Base-by-base conservation (phyloP, 2,888 invertebrate genomes). In the Phymatocera aterrima region DNA sequence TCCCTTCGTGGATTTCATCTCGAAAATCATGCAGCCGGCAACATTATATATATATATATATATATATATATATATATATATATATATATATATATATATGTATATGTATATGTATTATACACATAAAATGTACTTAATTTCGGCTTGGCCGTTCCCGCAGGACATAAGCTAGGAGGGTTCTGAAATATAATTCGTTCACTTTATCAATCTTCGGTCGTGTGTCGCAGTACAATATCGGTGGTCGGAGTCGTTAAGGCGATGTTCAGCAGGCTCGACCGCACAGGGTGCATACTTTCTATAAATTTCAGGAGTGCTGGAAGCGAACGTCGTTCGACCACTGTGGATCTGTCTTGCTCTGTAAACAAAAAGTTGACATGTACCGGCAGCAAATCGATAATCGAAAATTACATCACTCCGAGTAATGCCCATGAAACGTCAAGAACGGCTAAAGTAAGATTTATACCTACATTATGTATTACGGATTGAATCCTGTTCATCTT, bases 1-100 rank as follows among this genome's bases (percentile, higher is more conserved):
- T 48, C n/a, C 46, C 70, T 48, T 48, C 34, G 70, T 72, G 18
- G 51, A 72, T 51, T 72, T 34, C 21, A 72, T 51, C 70, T 72
- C 70, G 51, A 12, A 68, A 68, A n/a, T 4, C 21, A 3, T 31
- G 64, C 21, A 65, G 40, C 31, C 10, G 31, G 31, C 28, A 24
- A n/a, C 61, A 34, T 4, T 12, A 1, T 12, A 6, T 40, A 40
- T 28, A 37, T 64, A 64, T 28, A 64, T 18, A 37, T 18, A 10
- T 10, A 8, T 46, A n/a, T 21, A 51, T 1, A 18, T 1, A 10
- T 21, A 43, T 40, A 37, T 3, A 15, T 65, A 2, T 43, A 40
- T 43, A n/a, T 28, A 24, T 68, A 65, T 2, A 21, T 15, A 5
- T 61, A n/a, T 61, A 34, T n/a, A 2, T 61, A 34, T 31, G 34